phyloP scores from a whole-genome alignment of 2,797 vertebrate species.

The Spheniscus humboldti region DNA sequence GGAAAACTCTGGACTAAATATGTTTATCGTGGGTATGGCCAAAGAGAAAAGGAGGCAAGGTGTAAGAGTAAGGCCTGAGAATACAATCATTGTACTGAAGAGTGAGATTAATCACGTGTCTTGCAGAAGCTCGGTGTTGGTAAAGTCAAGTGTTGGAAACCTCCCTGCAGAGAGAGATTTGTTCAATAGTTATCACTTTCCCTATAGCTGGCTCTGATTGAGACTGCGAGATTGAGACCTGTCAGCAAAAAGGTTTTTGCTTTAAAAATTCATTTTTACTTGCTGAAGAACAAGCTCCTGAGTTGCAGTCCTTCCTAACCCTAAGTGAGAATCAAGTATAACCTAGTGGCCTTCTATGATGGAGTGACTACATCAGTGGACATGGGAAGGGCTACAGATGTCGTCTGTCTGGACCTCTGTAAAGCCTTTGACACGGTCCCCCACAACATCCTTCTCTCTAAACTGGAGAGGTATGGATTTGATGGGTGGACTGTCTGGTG shows the following conservation, averaged over 20 bases:
- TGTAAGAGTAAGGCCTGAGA: neutral
- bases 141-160: neutral
- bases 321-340: neutral
- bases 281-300: neutral
- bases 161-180: neutral
- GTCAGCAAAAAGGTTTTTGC: neutral
- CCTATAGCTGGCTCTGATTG: neutral
- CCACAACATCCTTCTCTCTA: too few relatives aligned
- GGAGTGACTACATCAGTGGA: too few relatives aligned
- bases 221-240: neutral
- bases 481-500: too few relatives aligned
- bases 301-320: neutral
- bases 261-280: neutral
- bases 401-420: too few relatives aligned
- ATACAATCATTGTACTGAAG: accelerated
- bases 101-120: accelerated
- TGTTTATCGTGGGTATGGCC: neutral
- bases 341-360: too few relatives aligned
- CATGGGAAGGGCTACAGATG: too few relatives aligned
- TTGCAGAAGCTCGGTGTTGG: neutral
- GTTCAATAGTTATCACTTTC: neutral
- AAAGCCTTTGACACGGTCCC: too few relatives aligned
- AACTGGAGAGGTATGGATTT: too few relatives aligned
- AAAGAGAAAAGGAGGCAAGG: neutral
- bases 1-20: neutral